phyloP scores from a whole-genome alignment of 2,113 vertebrate genomes.

The Dasyprocta punctata region DNA sequence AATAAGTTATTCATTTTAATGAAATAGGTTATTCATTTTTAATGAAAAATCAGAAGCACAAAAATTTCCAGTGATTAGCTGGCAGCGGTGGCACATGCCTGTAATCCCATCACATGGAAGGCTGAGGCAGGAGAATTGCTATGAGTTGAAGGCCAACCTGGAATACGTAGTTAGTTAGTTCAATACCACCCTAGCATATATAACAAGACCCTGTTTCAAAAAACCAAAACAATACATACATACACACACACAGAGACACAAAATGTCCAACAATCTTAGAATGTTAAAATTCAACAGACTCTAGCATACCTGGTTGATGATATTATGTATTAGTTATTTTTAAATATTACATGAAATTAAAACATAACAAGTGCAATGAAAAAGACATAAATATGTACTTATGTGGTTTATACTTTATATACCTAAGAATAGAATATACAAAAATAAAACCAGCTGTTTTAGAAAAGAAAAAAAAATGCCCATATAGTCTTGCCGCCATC shows the following conservation, averaged over 20 bases:
- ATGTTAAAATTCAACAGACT: constrained; percentile 48
- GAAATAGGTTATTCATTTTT: constrained; percentile 41
- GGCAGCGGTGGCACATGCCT: background rate
- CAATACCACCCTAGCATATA: background rate
- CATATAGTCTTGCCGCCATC: background rate
- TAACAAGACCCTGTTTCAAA: background rate
- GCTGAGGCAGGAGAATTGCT: background rate
- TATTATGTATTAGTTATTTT: constrained; percentile 54
- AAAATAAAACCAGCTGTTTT: constrained; percentile 58
- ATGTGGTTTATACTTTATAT: constrained; percentile 31
- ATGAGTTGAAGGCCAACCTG: background rate
- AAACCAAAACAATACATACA: background rate
- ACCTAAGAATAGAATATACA: background rate
- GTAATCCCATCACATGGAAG: background rate
- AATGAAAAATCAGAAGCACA: constrained; percentile 1
- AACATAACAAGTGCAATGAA: constrained; percentile 28
- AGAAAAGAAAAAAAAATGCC: background rate
- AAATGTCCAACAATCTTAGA: background rate
- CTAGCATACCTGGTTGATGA: background rate
- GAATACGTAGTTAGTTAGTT: background rate
- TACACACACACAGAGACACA: no score
- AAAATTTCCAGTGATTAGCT: background rate
- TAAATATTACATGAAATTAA: constrained; percentile 55
- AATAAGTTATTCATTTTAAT: constrained; percentile 48
- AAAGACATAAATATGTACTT: background rate